Base-by-base conservation (phyloP, 2,113 vertebrate genomes). In the Brachyistius frenatus region DNA sequence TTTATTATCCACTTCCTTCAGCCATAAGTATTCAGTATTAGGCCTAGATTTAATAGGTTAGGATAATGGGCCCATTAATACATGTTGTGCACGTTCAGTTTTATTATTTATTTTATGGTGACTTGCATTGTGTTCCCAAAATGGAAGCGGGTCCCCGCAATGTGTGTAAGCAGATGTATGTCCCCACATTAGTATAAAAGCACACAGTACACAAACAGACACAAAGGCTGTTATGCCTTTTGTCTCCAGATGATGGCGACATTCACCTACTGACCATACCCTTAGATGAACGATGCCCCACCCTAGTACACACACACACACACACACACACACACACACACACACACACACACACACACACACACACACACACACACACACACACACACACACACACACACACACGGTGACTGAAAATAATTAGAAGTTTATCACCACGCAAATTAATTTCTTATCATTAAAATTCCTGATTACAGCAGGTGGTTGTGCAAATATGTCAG, bases 171-270 rank as follows among this genome's bases (percentile, higher is more conserved):
- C 10, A 13, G 41, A 50, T 61, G 2, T 60, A 9, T 62, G 39
- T 7, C 36, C 1, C 1, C 5, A 53, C 3, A 8, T 53, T 1
- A 56, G 44, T 2, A 15, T 5, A 3, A 50, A 7, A 14, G 52
- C 36, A 53, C 44, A 5, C 9, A 39, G 30, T 23, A 7, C 4
- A n/a, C 7, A 1, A 9, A 7, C 2, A 36, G 1, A n/a, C 54
- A 33, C 23, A 60, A 33, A 15, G 8, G 8, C 36, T 35, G 50
- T 62, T 13, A 1, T 73, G 9, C 10, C 44, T 30, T 11, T 69
- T 47, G 33, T 39, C 1, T 68, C 89, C 92, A 91, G 52, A 46
- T 84, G 89, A 71, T 91, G 90, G 90, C 62, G 10, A 64, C 66
- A 52, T 83, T 62, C 14, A 65, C 33, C 56, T 39, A 7, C 14